These are phyloP conservation scores for Drosophila pegasa DNA, from an alignment of 2,888 invertebrate genomes.

Conservation along the genomic window DNA sequence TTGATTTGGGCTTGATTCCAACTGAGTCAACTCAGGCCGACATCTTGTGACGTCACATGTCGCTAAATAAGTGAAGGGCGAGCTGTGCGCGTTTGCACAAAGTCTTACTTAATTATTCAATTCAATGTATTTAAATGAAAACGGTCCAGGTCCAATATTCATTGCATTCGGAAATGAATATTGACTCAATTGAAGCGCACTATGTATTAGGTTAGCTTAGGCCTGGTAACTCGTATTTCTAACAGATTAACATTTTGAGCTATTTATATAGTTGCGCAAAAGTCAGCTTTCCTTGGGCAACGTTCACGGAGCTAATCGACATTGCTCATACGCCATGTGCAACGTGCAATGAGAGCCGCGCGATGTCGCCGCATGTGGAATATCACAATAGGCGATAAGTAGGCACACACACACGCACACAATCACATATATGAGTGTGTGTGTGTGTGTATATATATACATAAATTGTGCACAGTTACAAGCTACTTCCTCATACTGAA, in stretches of 20 bases:
- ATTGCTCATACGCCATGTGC: slow-evolving; percentile 68
- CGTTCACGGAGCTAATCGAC: slow-evolving; percentile 52
- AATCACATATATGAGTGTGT: not conserved
- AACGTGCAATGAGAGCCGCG: slow-evolving; percentile 53
- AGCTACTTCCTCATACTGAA: slow-evolving; percentile 66
- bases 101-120: not conserved
- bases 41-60: slow-evolving; percentile 7
- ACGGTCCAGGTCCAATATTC: slow-evolving; percentile 3
- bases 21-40: slow-evolving; percentile 12
- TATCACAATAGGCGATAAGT: slow-evolving; percentile 45
- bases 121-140: not conserved
- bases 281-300: slow-evolving; percentile 5
- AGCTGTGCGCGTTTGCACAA: not conserved
- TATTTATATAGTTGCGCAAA: slow-evolving; percentile 4
- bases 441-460: slow-evolving; percentile 7
- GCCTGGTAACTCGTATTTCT: no score
- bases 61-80: not conserved
- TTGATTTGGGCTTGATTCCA: slow-evolving; percentile 24
- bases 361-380: slow-evolving; percentile 46
- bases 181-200: not conserved
- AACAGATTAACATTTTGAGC: not conserved
- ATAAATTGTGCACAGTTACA: slow-evolving; percentile 48
- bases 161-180: not conserved
- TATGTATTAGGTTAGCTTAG: not conserved
- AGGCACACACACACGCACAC: slow-evolving; percentile 8